Conservation (phyloP, 1,140 invertebrate species). For the Drosophila subobscura region DNA sequence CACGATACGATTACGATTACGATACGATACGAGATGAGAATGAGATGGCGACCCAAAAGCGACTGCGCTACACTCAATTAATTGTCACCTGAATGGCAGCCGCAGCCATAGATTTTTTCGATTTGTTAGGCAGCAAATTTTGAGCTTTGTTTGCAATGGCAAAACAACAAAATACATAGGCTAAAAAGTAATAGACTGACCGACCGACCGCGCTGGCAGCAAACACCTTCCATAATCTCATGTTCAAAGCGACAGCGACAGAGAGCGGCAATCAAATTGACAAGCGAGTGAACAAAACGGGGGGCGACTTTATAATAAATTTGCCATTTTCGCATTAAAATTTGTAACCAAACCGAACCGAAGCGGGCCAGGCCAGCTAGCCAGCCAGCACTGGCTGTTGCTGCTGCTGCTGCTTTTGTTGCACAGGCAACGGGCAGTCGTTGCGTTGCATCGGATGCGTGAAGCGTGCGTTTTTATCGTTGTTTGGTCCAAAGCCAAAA, state of each 20-base stretch:
- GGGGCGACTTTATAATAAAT: conserved; percentile 74
- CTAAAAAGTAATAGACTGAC: conserved; percentile 66
- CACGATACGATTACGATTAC: neutral
- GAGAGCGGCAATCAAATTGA: conserved; percentile 70
- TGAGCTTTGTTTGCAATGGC: conserved; percentile 11
- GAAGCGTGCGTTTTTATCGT: conserved; percentile 13
- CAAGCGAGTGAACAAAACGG: conserved; percentile 74
- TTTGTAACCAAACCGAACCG: conserved; percentile 70
- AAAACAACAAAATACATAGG: conserved; percentile 11
- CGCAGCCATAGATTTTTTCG: conserved; percentile 7
- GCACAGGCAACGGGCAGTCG: conserved; percentile 27
- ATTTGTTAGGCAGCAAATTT: conserved; percentile 11
- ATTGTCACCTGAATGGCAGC: conserved; percentile 42
- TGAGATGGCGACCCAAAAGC: conserved; percentile 26
- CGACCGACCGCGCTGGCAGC: conserved; percentile 52
- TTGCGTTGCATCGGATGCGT: conserved; percentile 38
- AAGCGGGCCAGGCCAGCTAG: conserved; percentile 19
- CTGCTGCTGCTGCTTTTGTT: neutral
- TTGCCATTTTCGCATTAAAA: conserved; percentile 82
- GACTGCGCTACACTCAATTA: conserved; percentile 45
- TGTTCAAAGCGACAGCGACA: conserved; percentile 66
- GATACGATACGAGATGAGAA: neutral
- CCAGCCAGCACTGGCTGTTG: conserved; percentile 21
- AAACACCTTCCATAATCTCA: conserved; percentile 78
- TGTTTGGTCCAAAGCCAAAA: conserved; percentile 5